These are phyloP conservation scores for Eupsilia transversa DNA, from an alignment of 2,888 invertebrate genomes.

Conservation along the genomic window DNA sequence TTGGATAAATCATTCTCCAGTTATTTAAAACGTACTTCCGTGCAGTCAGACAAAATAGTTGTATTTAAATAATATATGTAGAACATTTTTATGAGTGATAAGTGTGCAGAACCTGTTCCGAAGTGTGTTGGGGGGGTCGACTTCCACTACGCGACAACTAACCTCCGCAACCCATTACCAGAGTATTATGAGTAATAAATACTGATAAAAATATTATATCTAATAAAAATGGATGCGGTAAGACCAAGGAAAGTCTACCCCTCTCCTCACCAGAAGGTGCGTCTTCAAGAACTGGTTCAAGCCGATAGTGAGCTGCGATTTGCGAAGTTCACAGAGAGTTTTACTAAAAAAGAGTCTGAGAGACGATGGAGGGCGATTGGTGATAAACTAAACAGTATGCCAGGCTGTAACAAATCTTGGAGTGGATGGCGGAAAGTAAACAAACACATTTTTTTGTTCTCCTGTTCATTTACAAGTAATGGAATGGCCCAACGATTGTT, in stretches of 20 bases:
- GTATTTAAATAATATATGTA: neutral
- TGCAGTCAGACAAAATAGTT: neutral
- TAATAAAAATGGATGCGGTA: neutral
- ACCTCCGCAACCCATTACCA: too few relatives aligned
- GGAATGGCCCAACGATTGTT: too few relatives aligned
- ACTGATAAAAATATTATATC: neutral
- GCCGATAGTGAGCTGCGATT: neutral
- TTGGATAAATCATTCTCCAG: neutral
- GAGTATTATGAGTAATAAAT: neutral
- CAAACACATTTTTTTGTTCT: neutral
- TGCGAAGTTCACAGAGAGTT: neutral
- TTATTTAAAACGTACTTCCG: neutral
- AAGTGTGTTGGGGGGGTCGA: neutral
- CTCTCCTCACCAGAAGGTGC: neutral
- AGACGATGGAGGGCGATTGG: neutral
- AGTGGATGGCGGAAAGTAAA: constrained; percentile 10
- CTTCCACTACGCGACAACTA: too few relatives aligned
- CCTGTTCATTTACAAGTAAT: too few relatives aligned
- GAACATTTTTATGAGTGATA: too few relatives aligned
- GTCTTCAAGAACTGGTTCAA: constrained; percentile 1
- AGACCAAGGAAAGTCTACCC: constrained; percentile 4
- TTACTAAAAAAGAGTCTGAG: constrained; percentile 1
- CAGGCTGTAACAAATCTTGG: constrained; percentile 2
- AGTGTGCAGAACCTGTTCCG: neutral
- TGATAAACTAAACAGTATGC: neutral